Evolutionary conservation across 1,140 invertebrate genomes (phyloP).

Genomic region (Ceratina japonica): DNA sequence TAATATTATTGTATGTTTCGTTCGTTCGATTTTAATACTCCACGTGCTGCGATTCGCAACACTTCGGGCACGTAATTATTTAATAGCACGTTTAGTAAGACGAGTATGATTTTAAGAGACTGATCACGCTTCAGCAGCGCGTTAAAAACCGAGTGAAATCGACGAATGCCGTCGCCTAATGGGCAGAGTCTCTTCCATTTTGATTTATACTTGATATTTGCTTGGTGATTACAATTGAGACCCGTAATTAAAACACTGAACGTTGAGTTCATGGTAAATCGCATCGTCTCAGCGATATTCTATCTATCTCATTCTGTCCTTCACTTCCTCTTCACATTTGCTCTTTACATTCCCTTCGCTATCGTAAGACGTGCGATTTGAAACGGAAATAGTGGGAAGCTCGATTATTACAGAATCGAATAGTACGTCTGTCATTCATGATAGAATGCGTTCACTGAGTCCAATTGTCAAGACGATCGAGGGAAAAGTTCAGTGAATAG

Average conservation of each 20-base stretch:
- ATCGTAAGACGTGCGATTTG: constrained; percentile 20
- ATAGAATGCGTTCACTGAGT: background rate
- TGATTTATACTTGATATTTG: background rate
- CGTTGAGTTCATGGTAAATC: constrained; percentile 25
- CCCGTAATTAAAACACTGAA: background rate
- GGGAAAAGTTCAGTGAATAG: background rate
- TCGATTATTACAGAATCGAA: background rate
- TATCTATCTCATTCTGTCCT: background rate
- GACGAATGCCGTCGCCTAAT: background rate
- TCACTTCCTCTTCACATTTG: background rate
- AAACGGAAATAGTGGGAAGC: constrained; percentile 1
- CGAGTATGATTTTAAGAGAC: constrained; percentile 8
- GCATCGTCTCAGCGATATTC: constrained; percentile 27
- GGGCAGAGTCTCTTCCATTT: background rate
- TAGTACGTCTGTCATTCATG: background rate
- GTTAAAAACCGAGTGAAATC: background rate
- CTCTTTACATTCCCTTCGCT: background rate
- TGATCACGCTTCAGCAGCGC: constrained; percentile 6
- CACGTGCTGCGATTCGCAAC: background rate
- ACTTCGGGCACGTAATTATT: background rate
- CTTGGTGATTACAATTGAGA: background rate
- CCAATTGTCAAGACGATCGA: background rate
- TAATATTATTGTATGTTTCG: too few relatives aligned
- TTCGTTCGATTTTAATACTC: constrained; percentile 5
- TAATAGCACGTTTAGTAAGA: background rate